Conservation (phyloP, 2,888 invertebrate genomes). For the Leistus spinibarbis region DNA sequence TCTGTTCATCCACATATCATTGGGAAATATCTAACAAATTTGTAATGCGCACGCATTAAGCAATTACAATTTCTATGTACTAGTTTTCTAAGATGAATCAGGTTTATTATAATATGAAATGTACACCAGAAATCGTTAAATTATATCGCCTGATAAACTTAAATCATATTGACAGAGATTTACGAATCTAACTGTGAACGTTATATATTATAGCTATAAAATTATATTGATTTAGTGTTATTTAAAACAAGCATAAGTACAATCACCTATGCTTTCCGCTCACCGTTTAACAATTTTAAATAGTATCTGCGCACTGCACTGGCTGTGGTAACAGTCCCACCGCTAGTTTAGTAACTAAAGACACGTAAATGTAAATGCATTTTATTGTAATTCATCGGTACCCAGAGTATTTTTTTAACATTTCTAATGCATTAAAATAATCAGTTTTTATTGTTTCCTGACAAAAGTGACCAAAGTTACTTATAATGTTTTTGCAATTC, state of each 20-base stretch:
- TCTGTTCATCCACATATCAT: background rate
- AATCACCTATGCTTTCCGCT: no score
- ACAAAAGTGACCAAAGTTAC: no score
- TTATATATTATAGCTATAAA: background rate
- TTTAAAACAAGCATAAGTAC: background rate
- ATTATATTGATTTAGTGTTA: background rate
- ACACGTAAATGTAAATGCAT: no score
- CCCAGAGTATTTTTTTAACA: no score
- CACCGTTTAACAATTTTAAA: no score
- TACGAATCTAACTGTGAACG: background rate
- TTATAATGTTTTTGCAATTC: no score
- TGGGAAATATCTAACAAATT: background rate
- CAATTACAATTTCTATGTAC: background rate
- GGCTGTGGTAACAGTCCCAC: no score
- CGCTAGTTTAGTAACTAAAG: no score
- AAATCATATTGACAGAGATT: background rate
- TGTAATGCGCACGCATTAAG: background rate
- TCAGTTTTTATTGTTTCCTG: no score
- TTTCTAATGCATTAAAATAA: no score
- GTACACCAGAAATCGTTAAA: background rate
- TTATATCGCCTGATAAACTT: background rate
- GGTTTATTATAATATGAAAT: background rate
- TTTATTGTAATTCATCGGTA: no score
- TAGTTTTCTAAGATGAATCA: background rate
- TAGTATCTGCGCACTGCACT: no score